Conservation (phyloP, 2,888 invertebrate genomes). For the Drosophila subsilvestris region DNA sequence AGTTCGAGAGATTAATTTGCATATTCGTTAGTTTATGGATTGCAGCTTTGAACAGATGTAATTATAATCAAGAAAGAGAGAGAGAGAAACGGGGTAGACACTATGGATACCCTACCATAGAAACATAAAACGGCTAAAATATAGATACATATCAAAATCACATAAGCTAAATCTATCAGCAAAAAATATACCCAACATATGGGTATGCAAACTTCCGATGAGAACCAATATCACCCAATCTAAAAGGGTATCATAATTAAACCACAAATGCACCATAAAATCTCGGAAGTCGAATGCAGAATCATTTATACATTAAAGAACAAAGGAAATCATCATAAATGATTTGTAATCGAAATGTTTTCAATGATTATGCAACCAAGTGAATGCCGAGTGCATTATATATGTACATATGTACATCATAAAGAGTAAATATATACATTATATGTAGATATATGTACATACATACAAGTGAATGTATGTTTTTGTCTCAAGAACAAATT, state of each 20-base stretch:
- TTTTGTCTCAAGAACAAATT: slow-evolving; percentile 49
- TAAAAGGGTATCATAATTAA: neutral
- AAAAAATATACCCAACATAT: neutral
- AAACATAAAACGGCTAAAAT: too few relatives aligned
- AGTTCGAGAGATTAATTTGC: neutral
- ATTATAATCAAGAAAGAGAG: too few relatives aligned
- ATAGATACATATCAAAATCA: too few relatives aligned
- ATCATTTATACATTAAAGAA: slow-evolving; percentile 12
- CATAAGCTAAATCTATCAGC: neutral
- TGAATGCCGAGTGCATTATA: slow-evolving; percentile 32
- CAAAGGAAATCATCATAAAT: slow-evolving; percentile 13
- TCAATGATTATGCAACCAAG: slow-evolving; percentile 47
- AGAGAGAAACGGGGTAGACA: neutral
- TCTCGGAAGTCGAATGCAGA: slow-evolving; percentile 4
- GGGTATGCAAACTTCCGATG: neutral
- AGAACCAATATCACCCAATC: neutral
- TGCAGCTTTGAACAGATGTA: neutral
- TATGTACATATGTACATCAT: neutral
- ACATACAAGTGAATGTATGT: slow-evolving; percentile 14
- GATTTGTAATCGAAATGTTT: neutral
- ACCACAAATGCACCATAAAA: neutral
- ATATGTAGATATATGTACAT: slow-evolving; percentile 12
- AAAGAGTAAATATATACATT: slow-evolving; percentile 1
- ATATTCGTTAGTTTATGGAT: neutral
- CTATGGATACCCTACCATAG: neutral